These are phyloP conservation scores for Octodonta nipae DNA, from an alignment of 2,888 invertebrate species.

Conservation along the genomic window DNA sequence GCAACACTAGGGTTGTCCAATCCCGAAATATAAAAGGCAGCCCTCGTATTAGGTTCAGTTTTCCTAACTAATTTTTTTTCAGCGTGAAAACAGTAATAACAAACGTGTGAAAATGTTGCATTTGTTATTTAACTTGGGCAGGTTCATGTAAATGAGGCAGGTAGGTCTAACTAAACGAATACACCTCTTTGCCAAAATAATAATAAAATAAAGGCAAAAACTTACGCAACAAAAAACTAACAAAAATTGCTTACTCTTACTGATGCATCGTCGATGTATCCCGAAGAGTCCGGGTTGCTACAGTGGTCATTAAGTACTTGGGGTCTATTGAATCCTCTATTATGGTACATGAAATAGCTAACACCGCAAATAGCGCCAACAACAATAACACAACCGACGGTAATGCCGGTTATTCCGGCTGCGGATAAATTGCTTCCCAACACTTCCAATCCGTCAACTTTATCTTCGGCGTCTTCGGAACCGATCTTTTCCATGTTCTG, in stretches of 20 bases:
- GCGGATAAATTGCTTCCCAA: conserved; percentile 31
- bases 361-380: conserved; percentile 51
- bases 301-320: conserved; percentile 70
- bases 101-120: too few relatives aligned
- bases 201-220: too few relatives aligned
- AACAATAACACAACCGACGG: conserved; percentile 51
- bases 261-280: conserved; percentile 76
- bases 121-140: too few relatives aligned
- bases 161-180: too few relatives aligned
- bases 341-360: conserved; percentile 54
- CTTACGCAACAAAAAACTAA: too few relatives aligned
- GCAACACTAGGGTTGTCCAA: too few relatives aligned
- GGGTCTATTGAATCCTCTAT: conserved; percentile 66
- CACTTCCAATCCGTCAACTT: conserved; percentile 14
- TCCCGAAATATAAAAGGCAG: too few relatives aligned
- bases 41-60: too few relatives aligned
- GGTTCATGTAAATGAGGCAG: too few relatives aligned
- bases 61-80: too few relatives aligned
- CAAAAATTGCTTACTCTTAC: conserved; percentile 66
- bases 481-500: conserved; percentile 20
- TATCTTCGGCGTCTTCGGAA: conserved; percentile 14
- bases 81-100: too few relatives aligned
- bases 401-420: conserved; percentile 51
- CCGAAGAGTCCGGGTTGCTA: conserved; percentile 76
- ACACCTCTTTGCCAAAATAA: too few relatives aligned